Conservation (phyloP, 2,113 vertebrate species). For the Rhagologus leucostigma region DNA sequence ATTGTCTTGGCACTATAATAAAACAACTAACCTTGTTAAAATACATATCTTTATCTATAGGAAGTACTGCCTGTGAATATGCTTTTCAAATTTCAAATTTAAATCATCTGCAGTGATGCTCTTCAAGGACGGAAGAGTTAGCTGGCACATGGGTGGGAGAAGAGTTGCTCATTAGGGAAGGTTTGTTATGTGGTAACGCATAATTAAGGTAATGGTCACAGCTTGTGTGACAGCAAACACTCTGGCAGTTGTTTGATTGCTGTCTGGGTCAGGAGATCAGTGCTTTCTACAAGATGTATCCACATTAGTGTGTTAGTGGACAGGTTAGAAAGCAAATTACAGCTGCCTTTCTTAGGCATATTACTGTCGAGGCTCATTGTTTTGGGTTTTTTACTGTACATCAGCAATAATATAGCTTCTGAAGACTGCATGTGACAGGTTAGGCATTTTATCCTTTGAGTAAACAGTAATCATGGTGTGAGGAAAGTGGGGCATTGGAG, state of each 20-base stretch:
- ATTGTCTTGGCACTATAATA: constrained; percentile 61
- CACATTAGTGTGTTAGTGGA: constrained; percentile 75
- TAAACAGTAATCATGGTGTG: constrained; percentile 81
- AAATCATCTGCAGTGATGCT: constrained; percentile 20
- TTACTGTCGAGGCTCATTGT: constrained; percentile 59
- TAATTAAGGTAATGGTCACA: constrained; percentile 76
- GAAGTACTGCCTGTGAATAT: constrained; percentile 42
- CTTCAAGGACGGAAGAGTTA: constrained; percentile 71
- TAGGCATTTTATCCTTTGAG: constrained; percentile 82
- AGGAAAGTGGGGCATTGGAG: constrained; percentile 79
- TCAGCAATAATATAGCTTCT: constrained; percentile 73
- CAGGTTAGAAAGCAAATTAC: constrained; percentile 78
- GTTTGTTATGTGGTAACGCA: constrained; percentile 71
- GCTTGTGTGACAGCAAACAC: constrained; percentile 68
- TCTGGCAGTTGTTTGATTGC: constrained; percentile 74
- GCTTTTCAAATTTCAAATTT: constrained; percentile 46
- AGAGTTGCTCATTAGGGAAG: constrained; percentile 75
- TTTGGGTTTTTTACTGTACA: constrained; percentile 69
- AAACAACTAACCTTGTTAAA: constrained; percentile 50
- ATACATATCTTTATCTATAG: constrained; percentile 36
- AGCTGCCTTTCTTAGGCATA: constrained; percentile 66
- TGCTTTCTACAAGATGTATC: constrained; percentile 70
- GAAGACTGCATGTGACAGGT: constrained; percentile 76
- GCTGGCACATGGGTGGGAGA: constrained; percentile 50
- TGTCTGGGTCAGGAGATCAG: constrained; percentile 72